phyloP scores from a whole-genome alignment of 2,797 vertebrate genomes.

The Karalla daura region DNA sequence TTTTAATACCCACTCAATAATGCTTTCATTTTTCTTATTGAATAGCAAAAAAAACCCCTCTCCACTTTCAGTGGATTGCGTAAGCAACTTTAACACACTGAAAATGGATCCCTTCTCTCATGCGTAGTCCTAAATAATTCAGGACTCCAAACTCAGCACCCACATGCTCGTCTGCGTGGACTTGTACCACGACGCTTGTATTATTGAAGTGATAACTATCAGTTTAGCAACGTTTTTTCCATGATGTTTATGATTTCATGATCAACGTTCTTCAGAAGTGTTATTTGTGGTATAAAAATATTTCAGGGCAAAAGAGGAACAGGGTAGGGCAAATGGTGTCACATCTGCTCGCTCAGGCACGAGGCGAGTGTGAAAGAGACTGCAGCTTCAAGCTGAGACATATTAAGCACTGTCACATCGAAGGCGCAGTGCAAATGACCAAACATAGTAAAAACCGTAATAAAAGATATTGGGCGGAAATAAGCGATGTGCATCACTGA shows the following conservation, averaged over 20 bases:
- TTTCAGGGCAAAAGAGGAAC: neutral
- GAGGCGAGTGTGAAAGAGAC: neutral
- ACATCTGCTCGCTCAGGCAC: neutral
- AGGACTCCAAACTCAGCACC: neutral
- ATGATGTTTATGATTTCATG: too few relatives aligned
- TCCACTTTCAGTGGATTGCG: conserved; percentile 8
- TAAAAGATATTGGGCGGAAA: neutral
- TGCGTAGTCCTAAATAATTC: neutral
- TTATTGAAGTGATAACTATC: conserved; percentile 24
- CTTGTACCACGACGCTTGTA: conserved; percentile 18
- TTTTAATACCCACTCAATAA: conserved; percentile 37
- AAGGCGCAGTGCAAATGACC: neutral
- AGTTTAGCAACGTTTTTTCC: conserved; percentile 10
- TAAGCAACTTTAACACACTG: neutral
- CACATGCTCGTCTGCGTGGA: conserved; percentile 1
- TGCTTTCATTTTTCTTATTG: conserved; percentile 16
- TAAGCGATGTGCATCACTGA: neutral
- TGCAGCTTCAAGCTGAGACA: neutral
- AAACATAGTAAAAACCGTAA: neutral
- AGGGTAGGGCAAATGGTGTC: neutral
- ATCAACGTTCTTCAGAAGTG: too few relatives aligned
- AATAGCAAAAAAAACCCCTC: neutral
- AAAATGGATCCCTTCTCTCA: neutral
- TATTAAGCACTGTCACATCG: neutral
- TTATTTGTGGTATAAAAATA: conserved; percentile 21